These are phyloP conservation scores for Heterotilapia buettikoferi DNA, from an alignment of 2,113 vertebrate genomes.

Conservation along the genomic window DNA sequence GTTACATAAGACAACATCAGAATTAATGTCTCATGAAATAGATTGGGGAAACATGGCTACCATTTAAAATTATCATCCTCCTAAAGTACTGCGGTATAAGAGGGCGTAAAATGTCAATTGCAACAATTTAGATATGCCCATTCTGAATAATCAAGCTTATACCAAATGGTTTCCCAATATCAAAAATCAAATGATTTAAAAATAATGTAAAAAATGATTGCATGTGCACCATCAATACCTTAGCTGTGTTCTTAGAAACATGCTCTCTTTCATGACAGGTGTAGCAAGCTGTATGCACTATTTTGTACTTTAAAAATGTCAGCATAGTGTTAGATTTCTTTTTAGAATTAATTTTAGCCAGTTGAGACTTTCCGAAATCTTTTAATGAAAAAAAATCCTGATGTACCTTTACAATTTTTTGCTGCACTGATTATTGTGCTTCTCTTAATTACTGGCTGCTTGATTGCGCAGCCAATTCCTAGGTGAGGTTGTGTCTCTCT, in stretches of 20 bases:
- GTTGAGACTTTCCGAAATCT: not conserved
- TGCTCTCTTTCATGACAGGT: not conserved
- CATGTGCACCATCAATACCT: not conserved
- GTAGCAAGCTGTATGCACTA: not conserved
- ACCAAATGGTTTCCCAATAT: not conserved
- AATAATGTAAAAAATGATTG: not conserved
- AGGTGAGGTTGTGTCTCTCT: not conserved
- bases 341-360: not conserved
- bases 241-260: not conserved
- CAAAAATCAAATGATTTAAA: not conserved
- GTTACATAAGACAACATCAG: not conserved
- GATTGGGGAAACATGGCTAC: not conserved
- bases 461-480: not conserved
- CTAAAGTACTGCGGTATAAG: not conserved
- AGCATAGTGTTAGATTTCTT: not conserved
- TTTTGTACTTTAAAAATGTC: not conserved
- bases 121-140: not conserved
- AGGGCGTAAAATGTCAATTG: not conserved
- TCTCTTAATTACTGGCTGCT: not conserved
- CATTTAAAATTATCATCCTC: not conserved
- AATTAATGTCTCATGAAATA: not conserved
- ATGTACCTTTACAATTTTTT: not conserved
- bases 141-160: not conserved
- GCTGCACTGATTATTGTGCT: not conserved
- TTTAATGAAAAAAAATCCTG: not conserved